Conservation (phyloP, 2,888 invertebrate genomes). For the Ophioninae sp. region DNA sequence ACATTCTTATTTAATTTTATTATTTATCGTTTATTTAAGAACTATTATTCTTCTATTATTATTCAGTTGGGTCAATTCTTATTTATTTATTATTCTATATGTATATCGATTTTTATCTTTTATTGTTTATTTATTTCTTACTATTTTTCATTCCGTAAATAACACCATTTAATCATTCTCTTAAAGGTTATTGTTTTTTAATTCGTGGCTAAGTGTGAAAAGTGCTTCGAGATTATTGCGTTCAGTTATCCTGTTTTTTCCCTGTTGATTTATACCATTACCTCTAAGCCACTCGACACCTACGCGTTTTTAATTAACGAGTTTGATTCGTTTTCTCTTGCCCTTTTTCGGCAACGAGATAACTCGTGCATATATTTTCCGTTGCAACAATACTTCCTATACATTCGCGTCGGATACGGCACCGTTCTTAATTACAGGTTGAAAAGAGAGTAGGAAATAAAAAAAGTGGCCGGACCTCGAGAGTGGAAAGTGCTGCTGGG, state of each 20-base stretch:
- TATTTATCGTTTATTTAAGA: background rate
- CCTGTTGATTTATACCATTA: slow-evolving; percentile 4
- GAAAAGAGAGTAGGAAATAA: slow-evolving; percentile 15
- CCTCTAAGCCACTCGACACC: background rate
- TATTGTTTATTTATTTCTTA: background rate
- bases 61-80: background rate
- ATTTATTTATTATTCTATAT: background rate
- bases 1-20: background rate
- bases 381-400: slow-evolving; percentile 13
- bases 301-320: slow-evolving; percentile 13
- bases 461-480: slow-evolving; percentile 37
- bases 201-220: slow-evolving; percentile 8
- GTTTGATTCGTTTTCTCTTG: slow-evolving; percentile 3
- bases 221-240: slow-evolving; percentile 13
- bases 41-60: no score
- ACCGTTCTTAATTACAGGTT: slow-evolving; percentile 35
- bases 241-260: background rate
- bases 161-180: background rate
- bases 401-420: slow-evolving; percentile 31
- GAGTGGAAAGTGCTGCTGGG: slow-evolving; percentile 44
- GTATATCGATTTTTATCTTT: background rate
- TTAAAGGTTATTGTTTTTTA: background rate
- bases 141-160: slow-evolving; percentile 3
- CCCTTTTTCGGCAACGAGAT: background rate
- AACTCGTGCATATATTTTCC: slow-evolving; percentile 28